Conservation (phyloP, 2,888 invertebrate species). For the Campoplex capitator region DNA sequence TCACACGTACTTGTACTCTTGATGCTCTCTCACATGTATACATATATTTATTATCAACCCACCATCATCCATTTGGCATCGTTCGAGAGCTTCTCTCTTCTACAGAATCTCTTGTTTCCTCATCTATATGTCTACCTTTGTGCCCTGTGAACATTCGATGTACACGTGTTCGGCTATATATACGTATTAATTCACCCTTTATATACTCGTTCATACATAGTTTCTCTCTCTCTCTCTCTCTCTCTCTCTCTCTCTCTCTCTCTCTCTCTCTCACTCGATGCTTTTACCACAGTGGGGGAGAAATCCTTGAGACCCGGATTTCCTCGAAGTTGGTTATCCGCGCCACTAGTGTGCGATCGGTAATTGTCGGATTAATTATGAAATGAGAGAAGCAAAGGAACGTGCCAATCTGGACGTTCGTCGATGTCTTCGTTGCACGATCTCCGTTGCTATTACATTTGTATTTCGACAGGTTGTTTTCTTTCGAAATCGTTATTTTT, state of each 20-base stretch:
- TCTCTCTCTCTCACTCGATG: constrained; percentile 43
- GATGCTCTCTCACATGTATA: not conserved
- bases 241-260: constrained; percentile 3
- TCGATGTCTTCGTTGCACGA: not conserved
- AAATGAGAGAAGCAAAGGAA: constrained; percentile 51
- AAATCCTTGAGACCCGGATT: constrained; percentile 72
- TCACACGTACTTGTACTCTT: constrained; percentile 54
- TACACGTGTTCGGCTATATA: constrained; percentile 1
- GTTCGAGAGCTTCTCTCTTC: constrained; percentile 32
- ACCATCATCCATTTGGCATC: constrained; percentile 50
- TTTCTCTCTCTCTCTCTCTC: constrained; percentile 14
- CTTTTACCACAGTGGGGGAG: constrained; percentile 67
- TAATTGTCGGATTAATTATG: constrained; percentile 82
- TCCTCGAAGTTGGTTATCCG: constrained; percentile 62
- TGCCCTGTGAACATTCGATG: not conserved
- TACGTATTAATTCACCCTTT: constrained; percentile 10
- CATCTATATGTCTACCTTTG: constrained; percentile 45
- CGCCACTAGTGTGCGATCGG: constrained; percentile 70
- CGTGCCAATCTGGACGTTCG: constrained; percentile 33
- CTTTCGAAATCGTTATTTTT: not conserved
- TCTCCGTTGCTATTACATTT: not conserved
- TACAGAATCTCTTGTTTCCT: constrained; percentile 28
- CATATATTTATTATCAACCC: constrained; percentile 13
- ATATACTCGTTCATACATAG: constrained; percentile 21
- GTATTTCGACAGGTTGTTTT: not conserved